Base-by-base conservation (phyloP, 2,888 invertebrate genomes). In the Tupiocoris notatus region DNA sequence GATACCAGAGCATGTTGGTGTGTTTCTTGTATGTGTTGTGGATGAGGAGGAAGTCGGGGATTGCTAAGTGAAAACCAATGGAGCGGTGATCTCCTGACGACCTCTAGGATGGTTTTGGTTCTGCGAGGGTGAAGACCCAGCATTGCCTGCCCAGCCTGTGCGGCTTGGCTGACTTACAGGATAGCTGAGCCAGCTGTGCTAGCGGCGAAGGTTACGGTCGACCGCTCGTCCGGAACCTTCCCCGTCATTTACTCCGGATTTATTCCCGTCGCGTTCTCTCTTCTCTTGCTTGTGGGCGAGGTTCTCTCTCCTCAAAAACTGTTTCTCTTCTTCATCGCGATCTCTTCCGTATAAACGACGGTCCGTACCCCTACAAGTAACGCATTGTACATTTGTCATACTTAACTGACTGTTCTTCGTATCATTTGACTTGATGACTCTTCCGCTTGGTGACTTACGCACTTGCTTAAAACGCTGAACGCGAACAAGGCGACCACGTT, bases 241-340 rank as follows among this genome's bases (percentile, higher is more conserved):
- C 61, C 71, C 59, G 24, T 71, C 71, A 71, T 71, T 71, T 71
- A 71, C 71, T 23, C 62, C 71, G 24, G 71, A 71, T 71, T 71
- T 71, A 71, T 71, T 71, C 59, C 71, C 23, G 59, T 24, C 21
- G 24, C 65, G 17, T 22, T 16, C 24, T 65, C 39, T 65, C 25
- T 2, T 18, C 39, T 12, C 56, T 54, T 54, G 16, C 54, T n/a
- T 20, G 16, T 20, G 17, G 66, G n/a, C 54, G 2, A n/a, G 22
- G 54, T 57, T 57, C 58, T 59, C 6, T 59, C 16, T 59, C 20
- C 59, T n/a, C 17, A 59, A 7, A 18, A 7, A 59, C n/a, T 16
- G 59, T 59, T 59, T 59, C 20, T 7, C 3, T 39, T 12, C 39
- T 7, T 3, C 39, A n/a, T 12, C 39, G 3, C 39, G 6, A 39